Base-by-base conservation (phyloP, 2,888 invertebrate genomes). In the Tetrapedia diversipes region DNA sequence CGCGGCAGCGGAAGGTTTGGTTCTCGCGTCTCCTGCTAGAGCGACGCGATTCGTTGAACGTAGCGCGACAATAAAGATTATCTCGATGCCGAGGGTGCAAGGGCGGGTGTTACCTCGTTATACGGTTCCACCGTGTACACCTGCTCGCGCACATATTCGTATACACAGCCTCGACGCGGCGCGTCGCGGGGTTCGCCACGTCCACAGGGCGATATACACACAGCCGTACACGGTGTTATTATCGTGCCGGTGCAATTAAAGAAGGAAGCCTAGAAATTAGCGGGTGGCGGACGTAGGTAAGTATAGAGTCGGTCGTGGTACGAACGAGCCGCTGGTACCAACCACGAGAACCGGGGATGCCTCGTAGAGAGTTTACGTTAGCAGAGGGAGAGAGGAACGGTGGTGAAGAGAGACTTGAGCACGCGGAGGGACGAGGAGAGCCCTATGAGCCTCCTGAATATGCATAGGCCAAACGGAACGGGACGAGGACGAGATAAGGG, bases 381-480 rank as follows among this genome's bases (percentile, higher is more conserved):
- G n/a, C 57, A 34, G 34, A 43, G 80, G 51, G 51, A 49, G 80
- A 32, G 43, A n/a, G n/a, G n/a, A 43, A 66, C 54, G 66, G 27
- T 59, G 54, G 32, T 14, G 24, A 71, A 76, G 75, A 60, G 68
- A 74, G 84, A 76, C 76, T 72, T 71, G 79, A 54, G 29, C n/a
- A n/a, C 63, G 77, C 59, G 77, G 75, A 61, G 61, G 67, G 43
- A 71, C 76, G 77, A 81, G 75, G 81, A 77, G 80, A 80, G 79
- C 47, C 65, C 75, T 71, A 74, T 72, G 81, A 69, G 80, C 69
- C 88, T 89, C 75, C 82, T 91, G 91, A 91, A 91, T 91, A 91
- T 91, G 91, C 91, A 91, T 91, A 89, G 88, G 85, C 87, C 85
- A 90, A 90, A 89, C 89, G 89, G 86, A 86, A 89, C 87, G 87